Evolutionary conservation across 2,113 vertebrate species (phyloP).

Genomic region (Okapia johnstoni): DNA sequence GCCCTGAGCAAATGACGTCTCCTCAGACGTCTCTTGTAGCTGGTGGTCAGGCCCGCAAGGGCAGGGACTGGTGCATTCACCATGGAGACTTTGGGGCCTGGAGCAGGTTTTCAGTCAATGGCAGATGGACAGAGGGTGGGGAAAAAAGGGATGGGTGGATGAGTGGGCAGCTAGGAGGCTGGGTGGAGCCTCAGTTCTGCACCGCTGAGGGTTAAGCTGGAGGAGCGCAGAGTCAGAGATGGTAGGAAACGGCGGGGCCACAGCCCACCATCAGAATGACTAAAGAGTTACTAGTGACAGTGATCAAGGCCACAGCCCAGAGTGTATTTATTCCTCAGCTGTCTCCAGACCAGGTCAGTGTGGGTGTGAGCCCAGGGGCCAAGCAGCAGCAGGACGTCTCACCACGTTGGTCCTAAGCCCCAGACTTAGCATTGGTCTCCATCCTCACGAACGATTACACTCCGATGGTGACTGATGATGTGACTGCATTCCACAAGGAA

Average conservation of each 20-base stretch:
- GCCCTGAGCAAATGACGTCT: not conserved
- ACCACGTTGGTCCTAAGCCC: not conserved
- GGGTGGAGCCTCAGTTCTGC: accelerated
- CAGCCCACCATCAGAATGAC: not conserved
- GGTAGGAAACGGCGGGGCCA: not conserved
- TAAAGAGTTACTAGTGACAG: accelerated
- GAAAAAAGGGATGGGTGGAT: not conserved
- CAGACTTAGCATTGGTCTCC: not conserved
- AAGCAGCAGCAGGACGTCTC: no score
- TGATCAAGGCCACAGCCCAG: not conserved
- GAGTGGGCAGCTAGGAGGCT: not conserved
- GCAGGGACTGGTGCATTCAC: not conserved
- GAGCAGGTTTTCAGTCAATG: not conserved
- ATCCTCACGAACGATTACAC: accelerated
- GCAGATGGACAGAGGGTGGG: no score
- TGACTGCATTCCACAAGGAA: accelerated
- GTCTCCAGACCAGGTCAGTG: not conserved
- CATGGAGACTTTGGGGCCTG: not conserved
- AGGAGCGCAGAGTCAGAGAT: not conserved
- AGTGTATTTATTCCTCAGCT: not conserved
- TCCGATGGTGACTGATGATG: accelerated
- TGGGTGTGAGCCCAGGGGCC: not conserved
- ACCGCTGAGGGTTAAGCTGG: not conserved
- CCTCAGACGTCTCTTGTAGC: not conserved
- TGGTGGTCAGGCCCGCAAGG: not conserved